Percentiles rank a stretch among this genome's conserved stretches.
These are phyloP conservation scores for Hippasteria phrygiana DNA, from an alignment of 53 echinoderm and acorn worm genomes.

Conservation along the genomic window DNA sequence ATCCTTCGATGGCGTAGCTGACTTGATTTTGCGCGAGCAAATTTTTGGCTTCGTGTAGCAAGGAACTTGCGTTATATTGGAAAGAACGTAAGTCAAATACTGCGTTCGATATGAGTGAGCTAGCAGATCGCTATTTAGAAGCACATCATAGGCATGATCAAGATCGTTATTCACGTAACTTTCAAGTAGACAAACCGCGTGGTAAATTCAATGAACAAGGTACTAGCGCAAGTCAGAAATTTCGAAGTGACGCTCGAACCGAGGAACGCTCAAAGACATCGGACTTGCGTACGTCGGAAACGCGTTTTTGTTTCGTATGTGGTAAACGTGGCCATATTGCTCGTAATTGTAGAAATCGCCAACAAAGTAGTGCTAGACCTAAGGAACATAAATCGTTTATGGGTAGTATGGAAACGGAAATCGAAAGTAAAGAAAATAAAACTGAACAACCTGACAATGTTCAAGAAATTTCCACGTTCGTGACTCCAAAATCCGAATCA, in stretches of 20 bases:
- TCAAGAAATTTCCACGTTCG: not conserved
- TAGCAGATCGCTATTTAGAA: constrained; percentile 71
- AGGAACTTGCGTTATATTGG: too few species aligned
- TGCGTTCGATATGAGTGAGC: constrained; percentile 20
- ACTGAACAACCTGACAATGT: not conserved
- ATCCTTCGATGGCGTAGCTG: not conserved
- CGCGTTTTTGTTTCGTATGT: constrained; percentile 1
- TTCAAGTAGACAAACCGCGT: too few species aligned
- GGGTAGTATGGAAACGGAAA: not conserved
- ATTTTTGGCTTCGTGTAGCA: not conserved
- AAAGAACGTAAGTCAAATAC: not conserved
- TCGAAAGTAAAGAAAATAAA: not conserved
- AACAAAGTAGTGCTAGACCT: not conserved
- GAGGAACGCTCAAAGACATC: too few species aligned
- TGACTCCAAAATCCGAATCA: not conserved
- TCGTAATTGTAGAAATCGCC: not conserved
- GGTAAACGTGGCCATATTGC: constrained; percentile 3
- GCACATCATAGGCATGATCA: constrained; percentile 48
- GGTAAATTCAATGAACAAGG: too few species aligned
- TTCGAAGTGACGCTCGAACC: too few species aligned
- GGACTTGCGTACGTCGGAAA: too few species aligned
- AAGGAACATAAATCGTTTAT: too few species aligned
- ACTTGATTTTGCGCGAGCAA: not conserved
- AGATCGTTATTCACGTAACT: too few species aligned
- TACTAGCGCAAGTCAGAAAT: too few species aligned